Evolutionary conservation across 2,113 vertebrate species (phyloP).

Genomic region (Plecturocebus donacophilus): DNA sequence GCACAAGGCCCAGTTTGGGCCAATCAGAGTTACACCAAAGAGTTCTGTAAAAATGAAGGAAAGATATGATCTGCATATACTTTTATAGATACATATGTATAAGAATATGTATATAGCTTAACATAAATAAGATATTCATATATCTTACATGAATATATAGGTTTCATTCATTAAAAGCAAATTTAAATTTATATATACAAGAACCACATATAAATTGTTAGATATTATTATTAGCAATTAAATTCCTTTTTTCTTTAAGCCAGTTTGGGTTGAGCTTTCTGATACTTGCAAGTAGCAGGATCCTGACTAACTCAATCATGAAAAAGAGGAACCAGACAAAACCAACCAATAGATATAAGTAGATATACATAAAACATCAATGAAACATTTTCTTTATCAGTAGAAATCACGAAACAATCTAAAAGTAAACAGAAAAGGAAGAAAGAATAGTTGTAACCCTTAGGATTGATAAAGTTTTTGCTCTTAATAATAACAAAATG

Average conservation of each 20-base stretch:
- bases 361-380: background rate
- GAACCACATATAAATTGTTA: background rate
- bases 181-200: slow-evolving; percentile 9
- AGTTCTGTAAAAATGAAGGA: background rate
- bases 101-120: background rate
- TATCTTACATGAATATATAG: background rate
- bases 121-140: background rate
- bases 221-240: slow-evolving; percentile 13
- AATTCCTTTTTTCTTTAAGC: background rate
- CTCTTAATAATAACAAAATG: background rate
- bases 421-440: slow-evolving; percentile 18
- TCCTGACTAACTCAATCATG: background rate
- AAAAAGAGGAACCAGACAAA: slow-evolving; percentile 17
- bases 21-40: background rate
- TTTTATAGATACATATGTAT: background rate
- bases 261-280: background rate
- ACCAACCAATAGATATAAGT: background rate
- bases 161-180: background rate
- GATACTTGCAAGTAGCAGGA: background rate
- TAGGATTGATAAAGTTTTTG: background rate
- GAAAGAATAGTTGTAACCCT: background rate
- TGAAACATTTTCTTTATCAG: background rate
- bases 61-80: background rate
- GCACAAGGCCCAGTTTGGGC: background rate
- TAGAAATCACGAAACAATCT: background rate